Base-by-base conservation (phyloP, 2,797 vertebrate genomes). In the Lutjanus argentimaculatus region DNA sequence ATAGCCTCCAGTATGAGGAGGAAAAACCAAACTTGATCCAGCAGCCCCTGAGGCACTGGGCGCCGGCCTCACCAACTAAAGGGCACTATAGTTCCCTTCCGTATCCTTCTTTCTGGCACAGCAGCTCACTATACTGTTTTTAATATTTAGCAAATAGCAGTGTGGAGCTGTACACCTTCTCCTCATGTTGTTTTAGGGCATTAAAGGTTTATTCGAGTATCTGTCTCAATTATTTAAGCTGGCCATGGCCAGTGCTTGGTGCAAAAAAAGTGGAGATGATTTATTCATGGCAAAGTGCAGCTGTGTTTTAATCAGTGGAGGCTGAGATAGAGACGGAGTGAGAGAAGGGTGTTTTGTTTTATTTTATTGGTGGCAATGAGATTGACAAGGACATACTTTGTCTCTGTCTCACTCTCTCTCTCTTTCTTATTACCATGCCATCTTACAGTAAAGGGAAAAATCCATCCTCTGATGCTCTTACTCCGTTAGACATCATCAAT, bases 1-100 rank as follows among this genome's bases (percentile, higher is more conserved):
- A 91, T 80, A 79, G 90, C 85, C 90, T 93, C 85, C 59, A 92
- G 91, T 90, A 73, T 72, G 80, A 90, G 75, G 69, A 91, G 79
- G 82, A 89, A 84, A 90, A 92, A 75, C 62, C 86, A 88, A 85
- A 88, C 81, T 78, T 68, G 72, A 80, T 90, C 89, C 93, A 93
- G 69, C 82, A 87, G 84, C 71, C 69, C 85, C 68, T 42, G 62
- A 82, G 80, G 88, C 84, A 57, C 73, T 67, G 82, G 78, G 73
- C 65, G 75, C 80, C 86, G 83, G 80, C 81, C 85, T 85, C 62
- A 45, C 72, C 82, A 85, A 83, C 80, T 78, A 42, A 85, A 80
- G 81, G 88, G 57, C 58, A 79, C 51, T 14, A 48, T 15, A 55
- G 66, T 58, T 85, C 69, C 61, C 85, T 78, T 80, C 78, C 80